A percentile compares a stretch with the other conserved stretches of the same genome.
Conservation (phyloP, 2,113 vertebrate species). For the Lates calcarifer region DNA sequence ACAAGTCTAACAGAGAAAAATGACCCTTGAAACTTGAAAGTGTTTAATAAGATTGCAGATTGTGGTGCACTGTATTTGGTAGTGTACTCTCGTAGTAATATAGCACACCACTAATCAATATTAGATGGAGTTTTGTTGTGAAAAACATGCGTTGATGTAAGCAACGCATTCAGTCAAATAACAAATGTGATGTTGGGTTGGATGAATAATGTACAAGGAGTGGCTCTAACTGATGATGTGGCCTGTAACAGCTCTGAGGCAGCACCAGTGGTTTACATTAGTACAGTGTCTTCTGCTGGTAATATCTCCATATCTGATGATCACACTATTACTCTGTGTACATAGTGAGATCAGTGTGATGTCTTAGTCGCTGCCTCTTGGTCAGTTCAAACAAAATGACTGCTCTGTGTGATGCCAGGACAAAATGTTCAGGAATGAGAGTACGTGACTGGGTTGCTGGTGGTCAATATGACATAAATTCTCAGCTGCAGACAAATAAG, state of each 20-base stretch:
- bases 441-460: background rate
- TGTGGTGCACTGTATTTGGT: slow-evolving; percentile 28
- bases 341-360: slow-evolving; percentile 2
- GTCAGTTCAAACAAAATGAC: slow-evolving; percentile 8
- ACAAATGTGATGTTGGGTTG: slow-evolving; percentile 34
- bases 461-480: slow-evolving; percentile 13
- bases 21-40: slow-evolving; percentile 42
- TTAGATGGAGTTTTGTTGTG: slow-evolving; percentile 28
- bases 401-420: slow-evolving; percentile 6
- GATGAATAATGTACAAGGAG: slow-evolving; percentile 39
- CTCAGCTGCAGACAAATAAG: slow-evolving; percentile 27
- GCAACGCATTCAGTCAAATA: slow-evolving; percentile 32
- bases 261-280: slow-evolving; percentile 30
- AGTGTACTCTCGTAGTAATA: background rate
- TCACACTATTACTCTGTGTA: slow-evolving; percentile 13
- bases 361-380: background rate
- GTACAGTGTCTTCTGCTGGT: background rate
- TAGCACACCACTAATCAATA: slow-evolving; percentile 42
- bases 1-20: slow-evolving; percentile 54
- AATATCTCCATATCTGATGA: slow-evolving; percentile 11
- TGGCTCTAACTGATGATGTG: slow-evolving; percentile 16
- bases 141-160: slow-evolving; percentile 37
- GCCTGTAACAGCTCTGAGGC: background rate
- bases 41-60: slow-evolving; percentile 34
- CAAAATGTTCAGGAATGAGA: slow-evolving; percentile 20